These are phyloP conservation scores for Pseudomugil gertrudae DNA, from an alignment of 2,797 vertebrate genomes.

Conservation along the genomic window DNA sequence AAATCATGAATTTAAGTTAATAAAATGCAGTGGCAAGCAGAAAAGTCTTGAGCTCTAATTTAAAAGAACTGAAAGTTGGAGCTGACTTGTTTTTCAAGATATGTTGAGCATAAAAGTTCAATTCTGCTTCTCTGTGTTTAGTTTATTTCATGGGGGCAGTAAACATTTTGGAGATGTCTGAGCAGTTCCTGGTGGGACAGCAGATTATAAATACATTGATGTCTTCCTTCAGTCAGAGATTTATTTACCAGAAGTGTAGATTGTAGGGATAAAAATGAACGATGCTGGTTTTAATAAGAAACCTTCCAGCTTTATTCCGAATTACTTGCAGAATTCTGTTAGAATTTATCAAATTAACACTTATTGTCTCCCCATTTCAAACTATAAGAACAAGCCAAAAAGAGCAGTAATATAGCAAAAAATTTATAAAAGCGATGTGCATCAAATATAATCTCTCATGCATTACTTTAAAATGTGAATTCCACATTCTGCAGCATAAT, in stretches of 20 bases:
- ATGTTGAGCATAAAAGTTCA: constrained; percentile 9
- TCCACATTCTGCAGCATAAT: neutral
- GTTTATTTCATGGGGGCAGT: neutral
- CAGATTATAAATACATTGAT: neutral
- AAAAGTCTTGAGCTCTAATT: constrained; percentile 4
- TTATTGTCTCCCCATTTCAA: neutral
- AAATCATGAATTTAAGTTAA: neutral
- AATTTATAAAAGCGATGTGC: neutral
- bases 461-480: constrained; percentile 1
- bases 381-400: neutral
- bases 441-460: neutral
- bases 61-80: neutral
- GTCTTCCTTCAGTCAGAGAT: neutral
- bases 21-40: neutral
- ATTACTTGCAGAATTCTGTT: constrained; percentile 5
- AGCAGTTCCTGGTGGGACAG: neutral
- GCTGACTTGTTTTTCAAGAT: neutral
- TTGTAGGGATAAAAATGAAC: neutral
- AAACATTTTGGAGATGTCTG: neutral
- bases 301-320: neutral
- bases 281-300: neutral
- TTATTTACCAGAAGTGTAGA: neutral
- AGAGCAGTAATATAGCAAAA: neutral
- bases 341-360: neutral
- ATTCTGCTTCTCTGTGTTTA: neutral